Percentiles rank a stretch among this genome's conserved stretches.
Evolutionary conservation across 2,113 vertebrate genomes (phyloP).

Genomic region (Pavo muticus): DNA sequence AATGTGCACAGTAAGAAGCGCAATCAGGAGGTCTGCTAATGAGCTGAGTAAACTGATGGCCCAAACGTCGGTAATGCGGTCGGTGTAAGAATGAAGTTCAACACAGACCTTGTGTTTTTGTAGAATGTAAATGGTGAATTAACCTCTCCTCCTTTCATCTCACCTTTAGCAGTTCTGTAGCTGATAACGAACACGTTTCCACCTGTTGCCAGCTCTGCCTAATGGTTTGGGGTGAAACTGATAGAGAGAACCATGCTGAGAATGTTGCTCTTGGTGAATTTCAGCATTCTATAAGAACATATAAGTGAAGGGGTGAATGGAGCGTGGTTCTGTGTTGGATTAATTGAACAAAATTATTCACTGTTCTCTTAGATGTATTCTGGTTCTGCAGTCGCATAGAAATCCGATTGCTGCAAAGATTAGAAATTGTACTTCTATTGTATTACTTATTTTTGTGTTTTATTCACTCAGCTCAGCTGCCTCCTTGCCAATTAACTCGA

Average conservation of each 20-base stretch:
- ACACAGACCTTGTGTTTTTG: not conserved
- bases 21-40: not conserved
- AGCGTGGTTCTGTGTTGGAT: not conserved
- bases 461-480: not conserved
- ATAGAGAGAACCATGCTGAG: not conserved
- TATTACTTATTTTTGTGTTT: not conserved
- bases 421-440: not conserved
- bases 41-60: not conserved
- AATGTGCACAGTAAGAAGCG: not conserved
- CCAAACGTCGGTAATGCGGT: not conserved
- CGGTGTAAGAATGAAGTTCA: rapidly evolving
- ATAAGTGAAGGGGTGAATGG: not conserved
- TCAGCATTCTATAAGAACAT: not conserved
- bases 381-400: not conserved
- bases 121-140: not conserved
- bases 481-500: not conserved
- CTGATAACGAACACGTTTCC: not conserved
- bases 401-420: not conserved
- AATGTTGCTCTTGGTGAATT: not conserved
- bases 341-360: not conserved
- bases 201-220: not conserved
- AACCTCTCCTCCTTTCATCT: not conserved
- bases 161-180: not conserved
- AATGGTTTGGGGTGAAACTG: not conserved
- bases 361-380: not conserved